A percentile compares a stretch with the other conserved stretches of the same genome.
Conservation (phyloP, 1,140 invertebrate genomes). For the Bombus impatiens region DNA sequence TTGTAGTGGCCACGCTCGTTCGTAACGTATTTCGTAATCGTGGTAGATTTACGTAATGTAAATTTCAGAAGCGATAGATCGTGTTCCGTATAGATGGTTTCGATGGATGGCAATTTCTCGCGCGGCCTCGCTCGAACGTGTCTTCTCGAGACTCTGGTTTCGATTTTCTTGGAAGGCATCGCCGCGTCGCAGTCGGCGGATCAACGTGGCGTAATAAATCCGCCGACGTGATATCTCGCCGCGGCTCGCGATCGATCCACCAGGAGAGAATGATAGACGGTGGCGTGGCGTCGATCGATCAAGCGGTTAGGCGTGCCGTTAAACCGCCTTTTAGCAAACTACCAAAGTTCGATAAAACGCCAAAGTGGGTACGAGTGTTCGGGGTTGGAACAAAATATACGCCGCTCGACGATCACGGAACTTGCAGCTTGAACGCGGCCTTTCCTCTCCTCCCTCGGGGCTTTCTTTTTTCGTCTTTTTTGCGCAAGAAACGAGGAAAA, state of each 20-base stretch:
- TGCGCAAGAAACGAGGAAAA: background rate
- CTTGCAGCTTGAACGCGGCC: constrained; percentile 1
- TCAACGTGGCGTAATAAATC: constrained; percentile 20
- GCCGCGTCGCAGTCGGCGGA: background rate
- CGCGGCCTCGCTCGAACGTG: background rate
- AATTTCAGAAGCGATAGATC: background rate
- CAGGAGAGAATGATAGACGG: background rate
- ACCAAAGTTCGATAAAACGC: constrained; percentile 30
- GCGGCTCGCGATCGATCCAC: background rate
- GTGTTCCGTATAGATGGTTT: too few relatives aligned
- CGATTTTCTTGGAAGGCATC: background rate
- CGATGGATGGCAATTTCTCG: background rate
- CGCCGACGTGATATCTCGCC: background rate
- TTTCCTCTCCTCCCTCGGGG: background rate
- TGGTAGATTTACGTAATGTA: constrained; percentile 3
- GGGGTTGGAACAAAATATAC: constrained; percentile 4
- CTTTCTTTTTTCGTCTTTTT: background rate
- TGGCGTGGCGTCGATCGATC: background rate
- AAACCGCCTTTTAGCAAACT: constrained; percentile 16
- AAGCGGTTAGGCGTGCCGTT: constrained; percentile 18
- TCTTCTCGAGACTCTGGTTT: background rate
- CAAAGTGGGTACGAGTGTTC: background rate
- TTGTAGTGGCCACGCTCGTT: background rate
- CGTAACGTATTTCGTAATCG: constrained; percentile 38
- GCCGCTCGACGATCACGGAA: constrained; percentile 20